phyloP scores from a whole-genome alignment of 2,888 invertebrate genomes.

The Ennomos fuscantarius region DNA sequence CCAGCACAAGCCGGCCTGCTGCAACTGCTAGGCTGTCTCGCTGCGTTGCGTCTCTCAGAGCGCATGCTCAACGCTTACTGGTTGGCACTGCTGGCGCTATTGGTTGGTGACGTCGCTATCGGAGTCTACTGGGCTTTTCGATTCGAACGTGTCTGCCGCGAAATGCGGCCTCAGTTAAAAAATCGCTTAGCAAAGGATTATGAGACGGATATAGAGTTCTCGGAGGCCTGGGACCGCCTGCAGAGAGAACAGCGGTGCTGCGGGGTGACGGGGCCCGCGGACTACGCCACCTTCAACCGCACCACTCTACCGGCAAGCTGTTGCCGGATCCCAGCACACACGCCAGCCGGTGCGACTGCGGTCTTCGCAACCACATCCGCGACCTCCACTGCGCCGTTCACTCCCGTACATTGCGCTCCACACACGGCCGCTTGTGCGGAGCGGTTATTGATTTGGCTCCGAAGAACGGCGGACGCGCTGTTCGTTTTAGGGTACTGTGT shows the following conservation, averaged over 20 bases:
- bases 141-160: constrained; percentile 90
- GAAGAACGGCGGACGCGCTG: constrained; percentile 91
- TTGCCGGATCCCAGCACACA: constrained; percentile 75
- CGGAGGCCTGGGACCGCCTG: constrained; percentile 91
- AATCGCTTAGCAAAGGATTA: constrained; percentile 88
- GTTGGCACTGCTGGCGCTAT: constrained; percentile 90
- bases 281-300: constrained; percentile 77
- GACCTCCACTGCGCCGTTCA: constrained; percentile 66
- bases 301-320: constrained; percentile 77
- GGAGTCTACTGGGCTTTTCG: constrained; percentile 94
- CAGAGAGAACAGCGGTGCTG: constrained; percentile 92
- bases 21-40: constrained; percentile 92
- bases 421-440: constrained; percentile 89
- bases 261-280: constrained; percentile 88
- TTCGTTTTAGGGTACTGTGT: constrained; percentile 95
- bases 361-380: constrained; percentile 67
- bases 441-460: constrained; percentile 89
- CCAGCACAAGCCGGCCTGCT: constrained; percentile 89
- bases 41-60: constrained; percentile 92
- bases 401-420: constrained; percentile 75
- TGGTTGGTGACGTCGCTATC: constrained; percentile 93
- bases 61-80: constrained; percentile 93
- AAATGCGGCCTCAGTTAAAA: constrained; percentile 88
- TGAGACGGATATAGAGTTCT: constrained; percentile 89
- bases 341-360: constrained; percentile 81